Percentiles rank a stretch among this genome's conserved stretches.
Conservation (phyloP, 2,113 vertebrate species). For the Gopherus evgoodei region DNA sequence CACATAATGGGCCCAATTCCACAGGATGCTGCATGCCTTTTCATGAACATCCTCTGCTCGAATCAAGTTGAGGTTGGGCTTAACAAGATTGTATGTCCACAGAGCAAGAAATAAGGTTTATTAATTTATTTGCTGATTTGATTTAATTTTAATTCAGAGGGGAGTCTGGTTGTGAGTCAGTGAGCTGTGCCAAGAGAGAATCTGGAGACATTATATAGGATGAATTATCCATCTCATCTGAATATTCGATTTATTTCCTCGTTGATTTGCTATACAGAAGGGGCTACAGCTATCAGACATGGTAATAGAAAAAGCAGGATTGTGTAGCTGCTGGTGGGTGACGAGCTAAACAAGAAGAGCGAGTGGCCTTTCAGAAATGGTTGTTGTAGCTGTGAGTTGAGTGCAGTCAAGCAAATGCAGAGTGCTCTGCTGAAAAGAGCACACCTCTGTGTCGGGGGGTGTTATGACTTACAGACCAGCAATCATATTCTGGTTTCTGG, state of each 20-base stretch:
- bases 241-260: conserved; percentile 58
- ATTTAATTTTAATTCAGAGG: conserved; percentile 59
- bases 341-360: neutral
- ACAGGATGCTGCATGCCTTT: neutral
- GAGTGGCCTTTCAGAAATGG: neutral
- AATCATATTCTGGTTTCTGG: fast-evolving
- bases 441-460: neutral
- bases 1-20: neutral
- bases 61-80: conserved; percentile 38
- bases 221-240: conserved; percentile 42
- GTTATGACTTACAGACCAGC: neutral
- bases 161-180: conserved; percentile 57
- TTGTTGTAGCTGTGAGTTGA: neutral
- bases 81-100: conserved; percentile 2
- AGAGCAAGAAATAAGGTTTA: conserved; percentile 31
- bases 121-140: conserved; percentile 3
- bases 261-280: conserved; percentile 47
- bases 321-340: neutral
- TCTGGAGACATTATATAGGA: conserved; percentile 34
- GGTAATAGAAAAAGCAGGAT: neutral
- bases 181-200: conserved; percentile 35
- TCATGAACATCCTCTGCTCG: neutral
- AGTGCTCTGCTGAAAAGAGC: neutral
- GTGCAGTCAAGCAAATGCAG: neutral
- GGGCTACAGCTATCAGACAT: neutral